Conservation (phyloP, 2,888 invertebrate genomes). For the Himalopsyche kuldschensis region DNA sequence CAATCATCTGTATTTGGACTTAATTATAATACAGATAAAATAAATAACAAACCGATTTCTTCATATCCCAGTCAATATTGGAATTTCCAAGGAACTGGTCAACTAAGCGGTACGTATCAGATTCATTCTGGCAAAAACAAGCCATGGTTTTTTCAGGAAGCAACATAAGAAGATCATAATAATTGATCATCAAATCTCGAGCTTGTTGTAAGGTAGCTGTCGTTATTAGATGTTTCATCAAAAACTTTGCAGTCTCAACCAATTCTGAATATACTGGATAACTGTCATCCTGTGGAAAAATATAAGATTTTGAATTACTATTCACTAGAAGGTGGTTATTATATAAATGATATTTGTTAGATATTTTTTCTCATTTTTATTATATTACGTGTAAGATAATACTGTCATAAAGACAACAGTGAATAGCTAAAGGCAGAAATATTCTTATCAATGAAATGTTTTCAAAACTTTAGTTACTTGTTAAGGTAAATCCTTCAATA, state of each 20-base stretch:
- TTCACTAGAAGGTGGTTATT: too few species aligned
- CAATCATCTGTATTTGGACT: too few species aligned
- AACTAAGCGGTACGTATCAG: constrained; percentile 41
- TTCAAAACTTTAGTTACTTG: too few species aligned
- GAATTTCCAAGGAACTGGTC: constrained; percentile 21
- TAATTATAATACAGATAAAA: background rate
- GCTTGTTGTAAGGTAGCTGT: constrained; percentile 42
- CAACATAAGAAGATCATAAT: constrained; percentile 46
- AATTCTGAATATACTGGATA: constrained; percentile 36
- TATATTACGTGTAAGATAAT: too few species aligned
- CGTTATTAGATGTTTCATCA: constrained; percentile 46
- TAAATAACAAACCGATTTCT: constrained; percentile 18
- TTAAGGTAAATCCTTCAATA: too few species aligned
- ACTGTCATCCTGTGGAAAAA: constrained; percentile 15
- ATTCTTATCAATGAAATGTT: too few species aligned
- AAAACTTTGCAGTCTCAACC: constrained; percentile 44
- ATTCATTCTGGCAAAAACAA: constrained; percentile 41
- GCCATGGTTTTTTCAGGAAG: constrained; percentile 46
- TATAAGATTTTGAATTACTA: background rate
- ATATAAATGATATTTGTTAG: too few species aligned
- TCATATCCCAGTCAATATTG: constrained; percentile 15
- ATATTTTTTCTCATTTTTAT: too few species aligned
- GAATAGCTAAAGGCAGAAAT: too few species aligned
- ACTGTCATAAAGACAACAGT: too few species aligned
- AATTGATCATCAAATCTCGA: constrained; percentile 44